Conservation (phyloP, 2,113 vertebrate species). For the Panthera tigris region DNA sequence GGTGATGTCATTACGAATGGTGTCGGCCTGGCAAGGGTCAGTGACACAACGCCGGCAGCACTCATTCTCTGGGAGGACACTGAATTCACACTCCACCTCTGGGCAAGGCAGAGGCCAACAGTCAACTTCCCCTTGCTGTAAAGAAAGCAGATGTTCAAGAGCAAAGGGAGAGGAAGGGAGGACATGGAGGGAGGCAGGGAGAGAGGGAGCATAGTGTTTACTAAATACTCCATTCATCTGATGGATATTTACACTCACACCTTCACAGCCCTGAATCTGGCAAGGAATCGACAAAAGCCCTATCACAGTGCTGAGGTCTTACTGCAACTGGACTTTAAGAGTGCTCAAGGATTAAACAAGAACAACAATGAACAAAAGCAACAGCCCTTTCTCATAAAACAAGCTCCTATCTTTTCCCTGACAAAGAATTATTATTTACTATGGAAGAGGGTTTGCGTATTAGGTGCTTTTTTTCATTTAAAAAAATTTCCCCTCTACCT, state of each 20-base stretch:
- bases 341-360: background rate
- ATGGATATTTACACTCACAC: background rate
- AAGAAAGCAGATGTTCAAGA: background rate
- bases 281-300: background rate
- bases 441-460: background rate
- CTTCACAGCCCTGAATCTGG: background rate
- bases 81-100: constrained; percentile 95
- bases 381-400: background rate
- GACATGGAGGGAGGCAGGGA: background rate
- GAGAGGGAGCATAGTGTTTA: background rate
- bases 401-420: background rate
- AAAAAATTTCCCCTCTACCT: background rate
- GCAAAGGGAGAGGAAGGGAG: background rate
- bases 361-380: background rate
- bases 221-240: background rate
- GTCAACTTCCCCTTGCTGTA: constrained; percentile 96
- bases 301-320: background rate
- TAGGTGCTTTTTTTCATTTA: background rate
- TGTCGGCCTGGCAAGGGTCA: constrained; percentile 96
- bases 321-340: background rate
- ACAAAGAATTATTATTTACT: background rate
- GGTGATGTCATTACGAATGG: constrained; percentile 95
- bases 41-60: constrained; percentile 95
- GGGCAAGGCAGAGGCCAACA: constrained; percentile 97
- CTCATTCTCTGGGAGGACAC: constrained; percentile 92